Evolutionary conservation across 2,113 vertebrate genomes (phyloP).

Genomic region (Ibidorhyncha struthersii): DNA sequence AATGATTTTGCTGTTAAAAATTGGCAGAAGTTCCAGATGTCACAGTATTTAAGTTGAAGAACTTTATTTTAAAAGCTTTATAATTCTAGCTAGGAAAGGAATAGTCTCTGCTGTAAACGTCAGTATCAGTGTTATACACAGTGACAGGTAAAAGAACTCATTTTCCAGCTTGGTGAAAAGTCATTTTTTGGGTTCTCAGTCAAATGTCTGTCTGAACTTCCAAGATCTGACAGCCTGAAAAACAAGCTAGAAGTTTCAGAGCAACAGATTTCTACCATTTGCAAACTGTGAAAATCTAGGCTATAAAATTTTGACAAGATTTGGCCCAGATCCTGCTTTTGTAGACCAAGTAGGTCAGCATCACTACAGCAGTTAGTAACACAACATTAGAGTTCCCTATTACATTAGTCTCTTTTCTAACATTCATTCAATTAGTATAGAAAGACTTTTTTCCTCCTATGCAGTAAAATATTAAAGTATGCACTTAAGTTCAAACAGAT

Average conservation of each 20-base stretch:
- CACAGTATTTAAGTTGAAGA: background rate
- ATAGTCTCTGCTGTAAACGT: background rate
- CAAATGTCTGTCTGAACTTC: conserved; percentile 9
- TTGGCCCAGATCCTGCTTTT: background rate
- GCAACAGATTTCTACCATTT: conserved; percentile 21
- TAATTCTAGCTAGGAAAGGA: background rate
- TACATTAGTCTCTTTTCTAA: background rate
- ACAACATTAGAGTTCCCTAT: background rate
- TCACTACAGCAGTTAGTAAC: background rate
- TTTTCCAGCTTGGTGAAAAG: background rate
- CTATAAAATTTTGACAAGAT: background rate
- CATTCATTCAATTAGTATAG: background rate
- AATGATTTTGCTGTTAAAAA: background rate
- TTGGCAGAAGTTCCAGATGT: background rate
- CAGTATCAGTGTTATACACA: background rate
- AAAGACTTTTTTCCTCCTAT: background rate
- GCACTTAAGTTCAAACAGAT: background rate
- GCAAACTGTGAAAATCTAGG: background rate
- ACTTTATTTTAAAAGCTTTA: background rate
- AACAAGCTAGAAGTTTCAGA: conserved; percentile 8
- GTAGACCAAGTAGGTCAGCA: background rate
- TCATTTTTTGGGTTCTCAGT: background rate
- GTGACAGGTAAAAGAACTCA: background rate
- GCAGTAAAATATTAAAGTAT: background rate
- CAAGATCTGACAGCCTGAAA: conserved; percentile 6